Conservation (phyloP, 2,888 invertebrate genomes). For the Aphodius granarius region DNA sequence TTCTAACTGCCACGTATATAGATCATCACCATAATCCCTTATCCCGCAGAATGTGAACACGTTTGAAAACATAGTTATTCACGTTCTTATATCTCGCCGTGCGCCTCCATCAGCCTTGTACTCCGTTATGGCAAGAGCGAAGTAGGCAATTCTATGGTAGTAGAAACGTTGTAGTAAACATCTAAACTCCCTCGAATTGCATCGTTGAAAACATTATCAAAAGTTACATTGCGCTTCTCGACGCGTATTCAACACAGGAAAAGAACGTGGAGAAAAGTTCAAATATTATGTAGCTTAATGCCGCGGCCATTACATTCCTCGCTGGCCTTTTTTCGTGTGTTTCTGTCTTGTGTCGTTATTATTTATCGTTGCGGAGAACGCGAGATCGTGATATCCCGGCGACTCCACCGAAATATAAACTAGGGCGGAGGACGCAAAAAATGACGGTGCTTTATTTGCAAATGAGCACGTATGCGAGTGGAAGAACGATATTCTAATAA, state of each 20-base stretch:
- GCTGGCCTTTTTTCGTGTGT: not conserved
- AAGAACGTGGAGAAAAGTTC: not conserved
- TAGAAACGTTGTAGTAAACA: too few species aligned
- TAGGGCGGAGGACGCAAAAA: not conserved
- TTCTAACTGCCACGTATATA: too few species aligned
- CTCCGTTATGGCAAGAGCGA: too few species aligned
- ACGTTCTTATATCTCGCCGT: too few species aligned
- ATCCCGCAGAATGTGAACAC: too few species aligned
- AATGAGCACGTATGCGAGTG: not conserved
- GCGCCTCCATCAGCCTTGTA: too few species aligned
- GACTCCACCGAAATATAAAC: not conserved
- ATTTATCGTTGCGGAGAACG: not conserved
- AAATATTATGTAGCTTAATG: not conserved
- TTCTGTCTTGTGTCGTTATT: not conserved
- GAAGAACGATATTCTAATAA: not conserved
- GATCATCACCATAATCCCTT: too few species aligned
- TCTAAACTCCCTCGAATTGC: not conserved
- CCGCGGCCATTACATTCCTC: not conserved
- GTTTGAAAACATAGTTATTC: too few species aligned
- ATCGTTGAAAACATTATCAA: not conserved
- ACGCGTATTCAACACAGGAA: not conserved
- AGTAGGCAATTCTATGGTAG: too few species aligned
- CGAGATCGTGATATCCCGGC: not conserved
- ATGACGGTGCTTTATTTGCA: not conserved
- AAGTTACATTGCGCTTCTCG: not conserved